A percentile compares a stretch with the other conserved stretches of the same genome.
Evolutionary conservation across 1,140 invertebrate species (phyloP).

Genomic region (Triops cancriformis): DNA sequence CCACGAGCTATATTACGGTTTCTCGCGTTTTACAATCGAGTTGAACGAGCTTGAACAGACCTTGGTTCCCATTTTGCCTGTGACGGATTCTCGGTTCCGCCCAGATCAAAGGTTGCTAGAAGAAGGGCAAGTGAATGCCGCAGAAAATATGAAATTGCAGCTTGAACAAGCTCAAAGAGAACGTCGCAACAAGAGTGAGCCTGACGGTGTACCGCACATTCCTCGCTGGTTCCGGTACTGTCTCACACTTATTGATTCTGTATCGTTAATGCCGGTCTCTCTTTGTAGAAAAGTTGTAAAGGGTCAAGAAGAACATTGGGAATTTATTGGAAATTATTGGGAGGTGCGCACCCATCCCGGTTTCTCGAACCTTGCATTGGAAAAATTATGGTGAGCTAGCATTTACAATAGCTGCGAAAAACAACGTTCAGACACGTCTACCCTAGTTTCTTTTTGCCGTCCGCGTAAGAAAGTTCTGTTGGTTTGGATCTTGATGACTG

Average conservation of each 20-base stretch:
- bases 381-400: background rate
- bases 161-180: conserved; percentile 61
- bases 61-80: conserved; percentile 52
- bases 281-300: conserved; percentile 35
- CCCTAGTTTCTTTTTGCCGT: background rate
- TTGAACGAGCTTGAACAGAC: conserved; percentile 67
- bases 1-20: conserved; percentile 72
- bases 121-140: conserved; percentile 61
- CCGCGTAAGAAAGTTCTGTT: background rate
- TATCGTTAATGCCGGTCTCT: conserved; percentile 28
- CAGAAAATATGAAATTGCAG: conserved; percentile 59
- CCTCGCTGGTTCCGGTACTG: conserved; percentile 57
- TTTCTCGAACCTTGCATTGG: background rate
- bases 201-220: conserved; percentile 43
- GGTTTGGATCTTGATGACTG: background rate
- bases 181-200: conserved; percentile 51
- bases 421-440: background rate
- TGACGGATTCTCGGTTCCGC: conserved; percentile 54
- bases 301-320: conserved; percentile 50
- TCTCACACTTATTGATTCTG: conserved; percentile 23
- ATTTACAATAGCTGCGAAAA: background rate
- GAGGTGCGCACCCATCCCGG: conserved; percentile 36
- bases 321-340: conserved; percentile 52
- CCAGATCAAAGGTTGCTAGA: conserved; percentile 49
- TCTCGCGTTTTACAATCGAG: conserved; percentile 75